These are phyloP conservation scores for Gastrophysa polygoni DNA, from an alignment of 2,888 invertebrate species.

Conservation along the genomic window DNA sequence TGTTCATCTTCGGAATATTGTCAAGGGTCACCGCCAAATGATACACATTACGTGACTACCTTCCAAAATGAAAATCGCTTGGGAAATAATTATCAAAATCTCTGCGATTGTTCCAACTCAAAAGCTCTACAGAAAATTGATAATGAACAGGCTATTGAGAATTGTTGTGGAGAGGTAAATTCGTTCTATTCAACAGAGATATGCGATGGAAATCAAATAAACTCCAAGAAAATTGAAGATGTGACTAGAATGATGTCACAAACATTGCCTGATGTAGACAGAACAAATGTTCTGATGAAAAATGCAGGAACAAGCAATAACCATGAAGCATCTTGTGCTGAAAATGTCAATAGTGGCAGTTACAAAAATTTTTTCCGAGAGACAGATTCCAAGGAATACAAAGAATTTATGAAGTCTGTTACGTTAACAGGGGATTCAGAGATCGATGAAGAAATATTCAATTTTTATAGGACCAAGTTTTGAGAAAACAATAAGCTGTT, in stretches of 20 bases:
- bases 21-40: not conserved
- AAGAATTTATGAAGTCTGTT: slow-evolving; percentile 52
- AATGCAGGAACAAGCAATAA: not conserved
- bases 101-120: not conserved
- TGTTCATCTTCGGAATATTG: not conserved
- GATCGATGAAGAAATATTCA: slow-evolving; percentile 61
- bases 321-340: not conserved
- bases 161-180: too few species aligned
- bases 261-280: not conserved
- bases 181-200: not conserved
- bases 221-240: not conserved
- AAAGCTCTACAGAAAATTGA: not conserved
- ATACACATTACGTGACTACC: not conserved
- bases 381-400: slow-evolving; percentile 43
- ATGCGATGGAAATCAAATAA: not conserved
- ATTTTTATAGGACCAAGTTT: slow-evolving; percentile 57
- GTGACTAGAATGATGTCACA: not conserved
- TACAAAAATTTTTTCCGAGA: slow-evolving; percentile 14
- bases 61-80: not conserved
- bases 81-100: not conserved
- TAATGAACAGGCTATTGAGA: not conserved
- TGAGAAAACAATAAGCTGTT: slow-evolving; percentile 4
- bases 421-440: slow-evolving; percentile 60
- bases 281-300: not conserved
- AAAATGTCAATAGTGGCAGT: not conserved